These are phyloP conservation scores for Serranus cabrilla DNA, from an alignment of 2,797 vertebrate species.

Conservation along the genomic window DNA sequence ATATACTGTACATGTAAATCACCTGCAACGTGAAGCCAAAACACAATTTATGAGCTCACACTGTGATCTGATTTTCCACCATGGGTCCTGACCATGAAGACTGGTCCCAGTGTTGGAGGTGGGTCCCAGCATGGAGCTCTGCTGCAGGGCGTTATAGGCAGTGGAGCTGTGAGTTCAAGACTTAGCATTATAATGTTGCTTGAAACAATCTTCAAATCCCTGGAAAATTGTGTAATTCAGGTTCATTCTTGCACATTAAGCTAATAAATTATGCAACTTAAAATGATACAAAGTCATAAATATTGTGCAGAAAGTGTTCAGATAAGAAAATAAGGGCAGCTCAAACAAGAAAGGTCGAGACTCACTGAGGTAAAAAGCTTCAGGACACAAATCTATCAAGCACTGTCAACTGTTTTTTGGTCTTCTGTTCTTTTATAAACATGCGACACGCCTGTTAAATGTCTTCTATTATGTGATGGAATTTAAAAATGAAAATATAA, in stretches of 20 bases:
- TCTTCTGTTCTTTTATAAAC: slow-evolving; percentile 27
- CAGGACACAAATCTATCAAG: slow-evolving; percentile 1
- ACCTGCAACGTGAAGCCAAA: too few species aligned
- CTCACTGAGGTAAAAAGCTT: slow-evolving; percentile 7
- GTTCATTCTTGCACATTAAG: background rate
- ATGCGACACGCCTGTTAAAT: slow-evolving; percentile 6
- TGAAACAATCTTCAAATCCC: background rate
- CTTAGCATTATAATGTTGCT: background rate
- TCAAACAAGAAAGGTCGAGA: background rate
- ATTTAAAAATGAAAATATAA: slow-evolving; percentile 21
- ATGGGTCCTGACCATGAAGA: too few species aligned
- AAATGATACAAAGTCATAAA: background rate
- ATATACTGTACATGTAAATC: too few species aligned
- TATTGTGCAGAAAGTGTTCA: background rate
- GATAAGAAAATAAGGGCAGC: background rate
- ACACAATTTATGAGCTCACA: too few species aligned
- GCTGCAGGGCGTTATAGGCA: too few species aligned
- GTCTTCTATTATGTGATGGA: slow-evolving; percentile 25
- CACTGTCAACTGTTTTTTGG: slow-evolving; percentile 5
- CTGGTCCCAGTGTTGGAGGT: too few species aligned
- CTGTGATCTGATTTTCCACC: too few species aligned
- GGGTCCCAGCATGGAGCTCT: too few species aligned
- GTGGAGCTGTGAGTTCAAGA: background rate
- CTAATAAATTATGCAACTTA: slow-evolving; percentile 6
- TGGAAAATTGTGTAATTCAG: background rate